Percentiles rank a stretch among this genome's conserved stretches.
Evolutionary conservation across 2,113 vertebrate genomes (phyloP).

Genomic region (Campylomormyrus tamandua): DNA sequence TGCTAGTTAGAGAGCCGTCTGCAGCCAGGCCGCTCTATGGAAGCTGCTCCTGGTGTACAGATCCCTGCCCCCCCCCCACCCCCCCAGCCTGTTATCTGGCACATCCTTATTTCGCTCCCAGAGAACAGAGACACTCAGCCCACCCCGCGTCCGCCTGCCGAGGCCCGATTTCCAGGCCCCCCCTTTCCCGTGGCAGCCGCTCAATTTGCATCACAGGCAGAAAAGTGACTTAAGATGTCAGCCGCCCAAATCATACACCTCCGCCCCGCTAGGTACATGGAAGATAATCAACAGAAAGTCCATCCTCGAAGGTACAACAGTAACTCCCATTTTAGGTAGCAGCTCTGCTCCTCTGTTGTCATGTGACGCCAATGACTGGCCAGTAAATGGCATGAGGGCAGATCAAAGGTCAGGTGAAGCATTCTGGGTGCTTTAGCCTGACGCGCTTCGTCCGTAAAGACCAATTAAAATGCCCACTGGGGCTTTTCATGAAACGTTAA

Average conservation of each 20-base stretch:
- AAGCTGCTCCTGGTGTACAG: background rate
- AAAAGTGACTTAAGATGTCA: background rate
- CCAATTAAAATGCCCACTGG: background rate
- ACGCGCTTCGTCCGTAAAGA: background rate
- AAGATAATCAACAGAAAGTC: background rate
- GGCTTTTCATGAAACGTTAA: background rate
- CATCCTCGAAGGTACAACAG: background rate
- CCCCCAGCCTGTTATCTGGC: background rate
- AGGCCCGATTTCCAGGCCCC: background rate
- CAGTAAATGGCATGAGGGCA: background rate
- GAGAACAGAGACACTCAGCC: background rate
- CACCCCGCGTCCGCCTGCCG: background rate
- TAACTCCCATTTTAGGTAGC: background rate
- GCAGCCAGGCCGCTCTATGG: conserved; percentile 3
- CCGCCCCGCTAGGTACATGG: background rate
- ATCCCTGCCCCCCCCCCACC: background rate
- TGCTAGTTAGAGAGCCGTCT: conserved; percentile 20
- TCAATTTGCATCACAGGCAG: background rate
- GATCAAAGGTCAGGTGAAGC: background rate
- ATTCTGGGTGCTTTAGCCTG: background rate
- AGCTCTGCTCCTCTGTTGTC: background rate
- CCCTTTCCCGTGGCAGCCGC: background rate
- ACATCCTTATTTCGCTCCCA: background rate
- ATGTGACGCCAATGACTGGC: background rate
- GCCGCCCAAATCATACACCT: background rate